Evolutionary conservation across 2,888 invertebrate species (phyloP), one percentile per base, ranked within the genome.

Genomic region (Lycocerus yunnanus): DNA sequence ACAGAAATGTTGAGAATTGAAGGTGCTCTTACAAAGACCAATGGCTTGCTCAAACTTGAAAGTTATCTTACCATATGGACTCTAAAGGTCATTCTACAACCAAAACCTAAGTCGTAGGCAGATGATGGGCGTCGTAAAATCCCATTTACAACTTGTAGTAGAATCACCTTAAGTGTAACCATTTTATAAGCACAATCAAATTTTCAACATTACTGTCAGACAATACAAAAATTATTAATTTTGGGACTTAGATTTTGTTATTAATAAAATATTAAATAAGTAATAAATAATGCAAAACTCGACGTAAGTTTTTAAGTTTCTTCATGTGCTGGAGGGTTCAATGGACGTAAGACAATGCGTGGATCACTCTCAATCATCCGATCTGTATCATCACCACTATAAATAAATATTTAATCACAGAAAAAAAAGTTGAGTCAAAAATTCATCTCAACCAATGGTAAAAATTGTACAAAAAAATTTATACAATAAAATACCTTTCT

Each of bases 281-380:
- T 6, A 43, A 43, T 43, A 43, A 43, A 43, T 43, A 9, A 21
- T 43, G n/a, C n/a, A 43, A 8, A n/a, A 43, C 43, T 43, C 43
- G 6, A 43, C 2, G 6, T n/a, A n/a, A 18, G 61, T n/a, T 63
- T 27, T 83, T 83, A 84, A 78, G 89, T 89, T 81, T 90, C 91
- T 83, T 90, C 90, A 69, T 89, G 88, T 77, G 89, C 88, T 60
- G 84, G 82, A 58, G 84, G 81, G 85, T 92, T 93, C 78, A 92
- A 88, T 16, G 93, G 92, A 81, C 90, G 89, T 67, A 91, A 85
- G 21, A 91, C 90, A 82, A 91, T 91, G 81, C 91, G 86, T 69
- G 93, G 93, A 84, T 93, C 92, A 24, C 92, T 91, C 84, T 93
- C 93, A 80, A 93, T 88, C 92, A 93, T 93, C 80, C 93, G 91